Evolutionary conservation across 2,797 vertebrate genomes (phyloP).

Genomic region (Babyrousa celebensis): DNA sequence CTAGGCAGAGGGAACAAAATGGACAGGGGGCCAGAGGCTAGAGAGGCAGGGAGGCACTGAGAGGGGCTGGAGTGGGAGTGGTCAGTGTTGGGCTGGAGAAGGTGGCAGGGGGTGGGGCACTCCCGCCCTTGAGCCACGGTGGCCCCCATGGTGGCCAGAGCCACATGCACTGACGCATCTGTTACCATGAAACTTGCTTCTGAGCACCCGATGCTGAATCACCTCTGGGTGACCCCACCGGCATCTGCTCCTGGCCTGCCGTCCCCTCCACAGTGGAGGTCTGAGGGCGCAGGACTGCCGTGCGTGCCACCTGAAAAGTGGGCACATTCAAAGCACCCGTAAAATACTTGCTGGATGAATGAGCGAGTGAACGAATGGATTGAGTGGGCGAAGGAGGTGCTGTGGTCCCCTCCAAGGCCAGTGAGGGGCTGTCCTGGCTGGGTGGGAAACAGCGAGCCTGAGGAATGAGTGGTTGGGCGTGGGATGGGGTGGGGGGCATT

Average conservation of each 20-base stretch:
- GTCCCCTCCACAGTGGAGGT: not conserved
- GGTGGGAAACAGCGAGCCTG: not conserved
- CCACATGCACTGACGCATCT: rapidly evolving
- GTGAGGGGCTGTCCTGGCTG: not conserved
- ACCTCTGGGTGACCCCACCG: rapidly evolving
- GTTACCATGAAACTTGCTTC: not conserved
- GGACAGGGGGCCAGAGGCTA: not conserved
- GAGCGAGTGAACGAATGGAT: not conserved
- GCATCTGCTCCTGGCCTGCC: not conserved
- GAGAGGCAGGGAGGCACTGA: too few species aligned
- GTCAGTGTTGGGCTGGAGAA: not conserved
- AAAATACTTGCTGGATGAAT: not conserved
- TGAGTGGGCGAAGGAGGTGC: rapidly evolving
- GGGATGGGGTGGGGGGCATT: rapidly evolving
- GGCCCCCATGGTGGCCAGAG: not conserved
- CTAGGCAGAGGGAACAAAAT: too few species aligned
- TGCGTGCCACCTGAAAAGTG: not conserved
- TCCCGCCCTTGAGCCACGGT: not conserved
- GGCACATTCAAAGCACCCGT: rapidly evolving
- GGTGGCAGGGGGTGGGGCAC: not conserved
- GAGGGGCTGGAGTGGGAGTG: rapidly evolving
- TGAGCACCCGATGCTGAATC: not conserved
- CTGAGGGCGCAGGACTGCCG: not conserved
- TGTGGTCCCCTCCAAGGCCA: not conserved
- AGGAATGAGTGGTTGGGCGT: not conserved